These are phyloP conservation scores for Sthenelais limicola DNA, from an alignment of 2,888 invertebrate genomes.

Conservation along the genomic window DNA sequence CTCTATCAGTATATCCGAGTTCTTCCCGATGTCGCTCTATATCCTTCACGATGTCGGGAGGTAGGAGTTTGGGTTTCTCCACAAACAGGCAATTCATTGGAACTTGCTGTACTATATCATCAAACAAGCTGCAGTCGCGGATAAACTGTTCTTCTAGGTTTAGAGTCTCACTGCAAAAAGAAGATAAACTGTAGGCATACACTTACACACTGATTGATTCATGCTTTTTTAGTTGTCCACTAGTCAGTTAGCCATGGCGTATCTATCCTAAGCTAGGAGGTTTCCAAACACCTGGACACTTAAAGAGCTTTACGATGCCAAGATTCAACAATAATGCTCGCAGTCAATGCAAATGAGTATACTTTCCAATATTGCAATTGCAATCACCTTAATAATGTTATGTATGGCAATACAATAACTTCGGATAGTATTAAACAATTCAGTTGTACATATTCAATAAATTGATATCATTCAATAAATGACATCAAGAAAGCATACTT, in stretches of 20 bases:
- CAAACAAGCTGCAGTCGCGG: slow-evolving; percentile 56
- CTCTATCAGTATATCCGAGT: slow-evolving; percentile 49
- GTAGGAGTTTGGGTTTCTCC: slow-evolving; percentile 56
- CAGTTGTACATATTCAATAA: background rate
- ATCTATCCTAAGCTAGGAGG: too few species aligned
- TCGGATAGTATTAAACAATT: background rate
- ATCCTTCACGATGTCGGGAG: slow-evolving; percentile 61
- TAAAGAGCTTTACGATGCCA: too few species aligned
- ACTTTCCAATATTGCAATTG: too few species aligned
- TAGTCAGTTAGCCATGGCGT: too few species aligned
- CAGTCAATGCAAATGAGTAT: too few species aligned
- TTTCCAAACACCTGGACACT: too few species aligned
- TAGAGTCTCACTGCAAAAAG: slow-evolving; percentile 28
- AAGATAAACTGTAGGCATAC: too few species aligned
- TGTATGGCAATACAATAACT: background rate
- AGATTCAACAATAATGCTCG: too few species aligned
- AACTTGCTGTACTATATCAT: slow-evolving; percentile 54
- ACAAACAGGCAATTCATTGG: slow-evolving; percentile 55
- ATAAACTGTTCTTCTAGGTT: slow-evolving; percentile 57
- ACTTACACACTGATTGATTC: too few species aligned
- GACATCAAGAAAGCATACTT: background rate
- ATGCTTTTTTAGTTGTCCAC: too few species aligned
- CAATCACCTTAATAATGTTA: background rate
- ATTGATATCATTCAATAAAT: background rate
- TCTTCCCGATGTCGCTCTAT: slow-evolving; percentile 54